Evolutionary conservation across 2,888 invertebrate genomes (phyloP).

Genomic region (Drosophila stalkeri): DNA sequence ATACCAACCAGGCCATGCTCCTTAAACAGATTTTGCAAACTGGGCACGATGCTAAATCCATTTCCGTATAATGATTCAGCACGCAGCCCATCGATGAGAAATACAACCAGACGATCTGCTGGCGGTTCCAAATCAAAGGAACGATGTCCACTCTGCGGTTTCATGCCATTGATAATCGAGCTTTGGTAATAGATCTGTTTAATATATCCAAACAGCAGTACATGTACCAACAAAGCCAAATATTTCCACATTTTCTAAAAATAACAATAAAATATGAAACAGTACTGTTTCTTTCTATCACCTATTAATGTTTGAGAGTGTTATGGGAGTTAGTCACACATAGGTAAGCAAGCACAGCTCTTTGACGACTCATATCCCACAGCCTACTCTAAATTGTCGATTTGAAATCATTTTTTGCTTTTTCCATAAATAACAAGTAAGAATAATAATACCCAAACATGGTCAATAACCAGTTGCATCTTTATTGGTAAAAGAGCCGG

Average conservation of each 20-base stretch:
- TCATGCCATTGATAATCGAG: slow-evolving; percentile 88
- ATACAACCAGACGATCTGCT: slow-evolving; percentile 92
- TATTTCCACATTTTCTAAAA: slow-evolving; percentile 79
- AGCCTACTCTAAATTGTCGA: not conserved
- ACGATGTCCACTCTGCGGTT: slow-evolving; percentile 51
- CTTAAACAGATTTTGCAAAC: slow-evolving; percentile 71
- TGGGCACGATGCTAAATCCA: slow-evolving; percentile 68
- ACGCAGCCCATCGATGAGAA: slow-evolving; percentile 97
- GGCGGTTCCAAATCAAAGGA: slow-evolving; percentile 68
- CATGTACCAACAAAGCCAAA: slow-evolving; percentile 88
- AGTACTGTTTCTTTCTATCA: not conserved
- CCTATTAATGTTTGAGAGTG: slow-evolving; percentile 1
- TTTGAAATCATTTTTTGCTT: too few species aligned
- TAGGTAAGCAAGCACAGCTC: not conserved
- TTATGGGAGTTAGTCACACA: not conserved
- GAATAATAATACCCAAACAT: too few species aligned
- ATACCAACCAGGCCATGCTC: slow-evolving; percentile 87
- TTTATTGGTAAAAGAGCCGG: too few species aligned
- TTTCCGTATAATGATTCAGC: slow-evolving; percentile 91
- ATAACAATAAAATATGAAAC: slow-evolving; percentile 20
- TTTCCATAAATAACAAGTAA: too few species aligned
- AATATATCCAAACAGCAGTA: slow-evolving; percentile 91
- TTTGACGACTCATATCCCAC: not conserved
- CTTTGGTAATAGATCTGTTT: slow-evolving; percentile 97
- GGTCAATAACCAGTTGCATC: too few species aligned